Evolutionary conservation across 2,888 invertebrate genomes (phyloP).

Genomic region (Xestia sexstrigata): DNA sequence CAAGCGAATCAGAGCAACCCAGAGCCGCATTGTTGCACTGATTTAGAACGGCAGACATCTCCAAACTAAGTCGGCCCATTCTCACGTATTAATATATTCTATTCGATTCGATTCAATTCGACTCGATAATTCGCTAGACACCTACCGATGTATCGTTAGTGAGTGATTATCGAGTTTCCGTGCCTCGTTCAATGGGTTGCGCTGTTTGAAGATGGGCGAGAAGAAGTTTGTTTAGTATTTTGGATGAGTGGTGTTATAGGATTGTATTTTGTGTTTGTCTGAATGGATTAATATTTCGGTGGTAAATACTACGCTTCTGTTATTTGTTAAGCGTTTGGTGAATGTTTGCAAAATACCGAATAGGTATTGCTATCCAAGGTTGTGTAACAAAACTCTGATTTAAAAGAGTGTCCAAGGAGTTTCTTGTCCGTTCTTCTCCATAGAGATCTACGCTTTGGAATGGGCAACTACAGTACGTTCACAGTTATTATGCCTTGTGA

Average conservation of each 20-base stretch:
- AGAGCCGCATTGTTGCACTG: constrained; percentile 86
- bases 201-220: constrained; percentile 51
- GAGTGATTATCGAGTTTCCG: constrained; percentile 66
- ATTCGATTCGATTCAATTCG: constrained; percentile 79
- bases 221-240: constrained; percentile 41
- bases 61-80: constrained; percentile 75
- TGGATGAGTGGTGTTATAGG: constrained; percentile 10
- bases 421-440: no score
- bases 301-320: not conserved
- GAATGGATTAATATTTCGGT: not conserved
- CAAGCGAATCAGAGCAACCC: constrained; percentile 86
- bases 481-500: no score
- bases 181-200: constrained; percentile 48
- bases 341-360: not conserved
- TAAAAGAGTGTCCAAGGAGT: no score
- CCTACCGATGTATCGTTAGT: constrained; percentile 86
- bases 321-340: not conserved
- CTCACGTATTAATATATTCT: constrained; percentile 90
- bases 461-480: no score
- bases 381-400: no score
- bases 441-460: no score
- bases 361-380: not conserved
- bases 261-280: constrained; percentile 39
- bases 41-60: constrained; percentile 89
- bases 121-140: constrained; percentile 80